phyloP scores from a whole-genome alignment of 2,888 invertebrate species.

The Operophtera brumata region DNA sequence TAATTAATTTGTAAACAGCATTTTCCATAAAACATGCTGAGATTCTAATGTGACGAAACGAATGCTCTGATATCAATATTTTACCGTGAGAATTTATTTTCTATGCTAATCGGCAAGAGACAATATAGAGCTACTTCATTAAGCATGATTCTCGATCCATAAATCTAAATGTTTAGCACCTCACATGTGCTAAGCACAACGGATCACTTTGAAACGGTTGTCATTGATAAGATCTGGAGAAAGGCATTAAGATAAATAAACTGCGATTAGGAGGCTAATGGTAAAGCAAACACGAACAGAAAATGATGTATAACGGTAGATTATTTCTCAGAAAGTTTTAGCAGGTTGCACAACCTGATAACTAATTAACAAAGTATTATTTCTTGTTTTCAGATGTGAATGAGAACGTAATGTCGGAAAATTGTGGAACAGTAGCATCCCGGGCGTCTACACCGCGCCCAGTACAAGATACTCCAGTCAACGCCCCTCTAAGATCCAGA shows the following conservation, averaged over 20 bases:
- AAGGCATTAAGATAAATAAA: conserved; percentile 56
- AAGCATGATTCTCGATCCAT: conserved; percentile 73
- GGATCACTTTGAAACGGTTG: conserved; percentile 27
- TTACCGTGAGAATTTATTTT: conserved; percentile 52
- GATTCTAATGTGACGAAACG: conserved; percentile 28
- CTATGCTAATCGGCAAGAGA: conserved; percentile 56
- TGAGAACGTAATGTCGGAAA: conserved; percentile 72
- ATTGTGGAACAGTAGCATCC: conserved; percentile 68
- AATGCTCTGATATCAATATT: conserved; percentile 47
- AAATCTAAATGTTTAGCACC: conserved; percentile 68
- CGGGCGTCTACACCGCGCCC: conserved; percentile 77
- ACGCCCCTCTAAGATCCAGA: conserved; percentile 74
- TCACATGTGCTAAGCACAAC: conserved; percentile 26
- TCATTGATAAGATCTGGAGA: conserved; percentile 50
- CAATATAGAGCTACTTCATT: conserved; percentile 70
- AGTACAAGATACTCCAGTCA: conserved; percentile 68
- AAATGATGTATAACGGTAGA: conserved; percentile 14
- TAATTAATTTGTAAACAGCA: conserved; percentile 28
- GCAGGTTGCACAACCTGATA: neutral
- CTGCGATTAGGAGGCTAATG: conserved; percentile 31
- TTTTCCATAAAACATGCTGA: conserved; percentile 23
- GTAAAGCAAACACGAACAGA: conserved; percentile 30
- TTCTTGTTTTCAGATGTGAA: conserved; percentile 61
- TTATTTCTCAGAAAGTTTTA: conserved; percentile 15
- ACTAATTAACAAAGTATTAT: neutral